These are phyloP conservation scores for Andrena praecox DNA, from an alignment of 2,888 invertebrate genomes.

Conservation along the genomic window DNA sequence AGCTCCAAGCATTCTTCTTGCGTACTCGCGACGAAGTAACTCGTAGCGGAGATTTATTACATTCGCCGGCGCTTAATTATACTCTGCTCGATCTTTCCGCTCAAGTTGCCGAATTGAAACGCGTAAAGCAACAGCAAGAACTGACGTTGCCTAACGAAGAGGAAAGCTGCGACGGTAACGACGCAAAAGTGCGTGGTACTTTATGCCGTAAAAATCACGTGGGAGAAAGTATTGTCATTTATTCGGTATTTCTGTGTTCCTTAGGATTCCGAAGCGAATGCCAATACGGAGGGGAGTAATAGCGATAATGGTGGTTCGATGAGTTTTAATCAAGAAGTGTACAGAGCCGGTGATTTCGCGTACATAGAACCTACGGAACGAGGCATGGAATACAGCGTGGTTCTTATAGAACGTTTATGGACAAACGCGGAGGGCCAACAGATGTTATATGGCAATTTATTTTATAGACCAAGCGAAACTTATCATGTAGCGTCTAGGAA, in stretches of 20 bases:
- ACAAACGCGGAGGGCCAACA: slow-evolving; percentile 93
- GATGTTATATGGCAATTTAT: slow-evolving; percentile 96
- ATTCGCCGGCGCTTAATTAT: slow-evolving; percentile 95
- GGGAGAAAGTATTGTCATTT: neutral
- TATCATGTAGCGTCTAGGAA: slow-evolving; percentile 97
- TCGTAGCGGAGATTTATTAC: slow-evolving; percentile 91
- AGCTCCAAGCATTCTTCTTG: slow-evolving; percentile 96
- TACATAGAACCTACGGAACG: slow-evolving; percentile 91
- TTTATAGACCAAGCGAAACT: slow-evolving; percentile 97
- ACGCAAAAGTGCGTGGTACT: slow-evolving; percentile 77
- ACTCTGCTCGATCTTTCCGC: slow-evolving; percentile 91
- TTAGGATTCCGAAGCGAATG: slow-evolving; percentile 79
- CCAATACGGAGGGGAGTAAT: slow-evolving; percentile 79
- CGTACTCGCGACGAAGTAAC: slow-evolving; percentile 90
- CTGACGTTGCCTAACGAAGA: slow-evolving; percentile 88
- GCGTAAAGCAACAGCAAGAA: slow-evolving; percentile 91
- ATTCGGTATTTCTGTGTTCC: slow-evolving; percentile 43
- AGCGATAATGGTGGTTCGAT: slow-evolving; percentile 87
- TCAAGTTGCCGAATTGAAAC: slow-evolving; percentile 91
- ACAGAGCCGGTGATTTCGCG: slow-evolving; percentile 95
- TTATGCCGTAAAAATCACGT: slow-evolving; percentile 19
- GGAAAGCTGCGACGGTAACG: slow-evolving; percentile 86
- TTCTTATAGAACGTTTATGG: slow-evolving; percentile 96
- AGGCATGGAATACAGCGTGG: slow-evolving; percentile 91
- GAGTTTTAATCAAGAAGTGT: slow-evolving; percentile 91